These are phyloP conservation scores for Stegana nigrithorax DNA, from an alignment of 2,888 invertebrate species.

Conservation along the genomic window DNA sequence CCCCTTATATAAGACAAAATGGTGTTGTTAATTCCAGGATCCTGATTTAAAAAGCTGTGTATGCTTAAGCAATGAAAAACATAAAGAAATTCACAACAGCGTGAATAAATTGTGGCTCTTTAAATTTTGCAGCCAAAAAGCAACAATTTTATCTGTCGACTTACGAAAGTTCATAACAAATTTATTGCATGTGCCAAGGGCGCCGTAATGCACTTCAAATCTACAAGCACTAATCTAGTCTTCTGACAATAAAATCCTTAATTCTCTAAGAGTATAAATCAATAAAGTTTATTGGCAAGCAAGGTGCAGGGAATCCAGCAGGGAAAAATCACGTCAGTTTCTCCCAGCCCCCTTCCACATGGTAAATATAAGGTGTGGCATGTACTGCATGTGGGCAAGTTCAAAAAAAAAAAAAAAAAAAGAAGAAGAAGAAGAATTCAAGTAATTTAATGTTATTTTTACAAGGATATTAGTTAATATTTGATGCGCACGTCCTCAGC, in stretches of 20 bases:
- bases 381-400: neutral
- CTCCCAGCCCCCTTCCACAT: too few relatives aligned
- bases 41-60: too few relatives aligned
- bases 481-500: conserved; percentile 48
- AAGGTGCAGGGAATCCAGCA: conserved; percentile 49
- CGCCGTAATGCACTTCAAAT: neutral
- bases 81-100: too few relatives aligned
- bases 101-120: too few relatives aligned
- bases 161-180: too few relatives aligned
- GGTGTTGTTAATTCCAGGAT: too few relatives aligned
- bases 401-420: neutral
- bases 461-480: conserved; percentile 59
- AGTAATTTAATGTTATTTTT: conserved; percentile 60
- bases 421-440: neutral
- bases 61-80: too few relatives aligned
- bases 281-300: conserved; percentile 68
- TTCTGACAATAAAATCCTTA: conserved; percentile 67
- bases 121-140: too few relatives aligned
- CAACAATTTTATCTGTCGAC: too few relatives aligned
- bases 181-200: too few relatives aligned
- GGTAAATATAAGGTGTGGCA: neutral
- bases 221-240: conserved; percentile 11
- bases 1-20: too few relatives aligned
- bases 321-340: neutral
- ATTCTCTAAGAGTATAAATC: conserved; percentile 68